Evolutionary conservation across 2,888 invertebrate species (phyloP).

Genomic region (Torymus tubicola): DNA sequence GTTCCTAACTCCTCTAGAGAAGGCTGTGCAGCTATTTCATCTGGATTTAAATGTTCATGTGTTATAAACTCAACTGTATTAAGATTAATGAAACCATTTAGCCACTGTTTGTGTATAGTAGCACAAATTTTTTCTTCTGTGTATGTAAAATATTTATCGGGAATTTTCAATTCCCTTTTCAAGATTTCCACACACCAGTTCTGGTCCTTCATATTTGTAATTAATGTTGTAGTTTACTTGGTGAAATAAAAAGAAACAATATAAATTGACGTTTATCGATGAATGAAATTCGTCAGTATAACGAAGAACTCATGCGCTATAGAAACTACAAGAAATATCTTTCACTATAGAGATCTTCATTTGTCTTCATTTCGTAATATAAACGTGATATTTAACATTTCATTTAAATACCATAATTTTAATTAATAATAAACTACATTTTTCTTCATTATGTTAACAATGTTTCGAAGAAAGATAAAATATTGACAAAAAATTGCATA

Average conservation of each 20-base stretch:
- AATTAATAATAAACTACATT: neutral
- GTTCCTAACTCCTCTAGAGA: constrained; percentile 75
- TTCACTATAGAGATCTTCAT: too few species aligned
- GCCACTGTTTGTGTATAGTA: constrained; percentile 77
- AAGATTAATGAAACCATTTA: constrained; percentile 73
- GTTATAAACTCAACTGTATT: constrained; percentile 72
- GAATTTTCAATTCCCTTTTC: constrained; percentile 84
- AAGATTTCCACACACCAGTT: constrained; percentile 81
- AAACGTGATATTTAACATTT: neutral
- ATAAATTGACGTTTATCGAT: too few species aligned
- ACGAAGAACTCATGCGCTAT: too few species aligned
- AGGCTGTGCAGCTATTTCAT: constrained; percentile 79
- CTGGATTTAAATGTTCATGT: constrained; percentile 76
- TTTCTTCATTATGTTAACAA: neutral
- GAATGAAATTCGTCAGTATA: too few species aligned
- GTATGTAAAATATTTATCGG: constrained; percentile 77
- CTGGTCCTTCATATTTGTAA: constrained; percentile 42
- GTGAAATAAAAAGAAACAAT: too few species aligned
- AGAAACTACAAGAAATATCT: too few species aligned
- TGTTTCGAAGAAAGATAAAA: constrained; percentile 1
- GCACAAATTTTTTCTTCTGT: constrained; percentile 70
- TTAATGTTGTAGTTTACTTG: neutral
- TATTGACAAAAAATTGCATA: constrained; percentile 1
- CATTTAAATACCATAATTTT: constrained; percentile 4
- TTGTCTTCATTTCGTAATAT: too few species aligned